These are phyloP conservation scores for Emesis furor DNA, from an alignment of 2,888 invertebrate species.

Conservation along the genomic window DNA sequence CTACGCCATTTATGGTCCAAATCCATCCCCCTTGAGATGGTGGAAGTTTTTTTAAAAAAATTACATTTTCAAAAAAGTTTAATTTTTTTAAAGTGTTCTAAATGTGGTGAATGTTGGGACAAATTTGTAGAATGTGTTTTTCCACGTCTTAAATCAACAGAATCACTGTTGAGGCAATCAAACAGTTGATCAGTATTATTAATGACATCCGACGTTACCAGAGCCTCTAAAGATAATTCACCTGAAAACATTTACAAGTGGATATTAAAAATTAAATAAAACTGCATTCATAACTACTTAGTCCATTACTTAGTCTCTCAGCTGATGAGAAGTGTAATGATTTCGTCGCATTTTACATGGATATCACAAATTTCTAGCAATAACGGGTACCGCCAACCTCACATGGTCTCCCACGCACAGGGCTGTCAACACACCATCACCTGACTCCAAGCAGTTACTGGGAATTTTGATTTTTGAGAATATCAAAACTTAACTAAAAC, in stretches of 20 bases:
- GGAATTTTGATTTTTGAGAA: no score
- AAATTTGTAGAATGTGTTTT: background rate
- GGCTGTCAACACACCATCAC: no score
- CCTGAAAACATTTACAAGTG: no score
- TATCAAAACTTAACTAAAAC: no score
- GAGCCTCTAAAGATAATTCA: no score
- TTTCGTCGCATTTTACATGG: no score
- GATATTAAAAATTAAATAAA: no score
- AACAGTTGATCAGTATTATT: slow-evolving; percentile 52
- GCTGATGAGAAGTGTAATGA: no score
- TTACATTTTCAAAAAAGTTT: slow-evolving; percentile 13
- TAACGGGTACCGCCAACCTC: no score
- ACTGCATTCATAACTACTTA: slow-evolving; percentile 36
- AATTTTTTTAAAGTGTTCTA: slow-evolving; percentile 24
- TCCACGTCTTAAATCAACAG: slow-evolving; percentile 35
- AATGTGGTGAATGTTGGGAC: background rate
- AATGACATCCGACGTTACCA: slow-evolving; percentile 35
- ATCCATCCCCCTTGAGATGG: slow-evolving; percentile 62
- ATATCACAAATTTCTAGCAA: no score
- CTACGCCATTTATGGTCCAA: slow-evolving; percentile 52
- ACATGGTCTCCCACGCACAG: no score
- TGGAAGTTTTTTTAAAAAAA: slow-evolving; percentile 45
- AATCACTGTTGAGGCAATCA: slow-evolving; percentile 53
- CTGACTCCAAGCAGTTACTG: no score
- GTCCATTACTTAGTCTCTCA: slow-evolving; percentile 32